Percentiles rank a stretch among this genome's conserved stretches.
Conservation (phyloP, 2,113 vertebrate genomes). For the Otis tarda region DNA sequence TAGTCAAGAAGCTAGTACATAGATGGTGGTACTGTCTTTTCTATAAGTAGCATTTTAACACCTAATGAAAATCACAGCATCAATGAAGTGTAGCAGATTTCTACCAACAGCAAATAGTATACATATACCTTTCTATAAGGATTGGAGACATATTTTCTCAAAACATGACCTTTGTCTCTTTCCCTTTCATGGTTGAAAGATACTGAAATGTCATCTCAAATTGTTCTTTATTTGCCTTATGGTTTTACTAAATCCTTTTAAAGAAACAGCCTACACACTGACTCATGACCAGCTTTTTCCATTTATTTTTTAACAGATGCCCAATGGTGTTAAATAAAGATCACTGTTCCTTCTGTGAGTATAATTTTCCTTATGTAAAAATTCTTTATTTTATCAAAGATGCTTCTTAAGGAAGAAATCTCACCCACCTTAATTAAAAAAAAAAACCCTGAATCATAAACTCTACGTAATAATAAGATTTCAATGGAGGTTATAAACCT, state of each 20-base stretch:
- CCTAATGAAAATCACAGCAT: not conserved
- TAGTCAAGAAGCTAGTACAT: not conserved
- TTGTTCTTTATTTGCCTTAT: not conserved
- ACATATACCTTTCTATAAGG: not conserved
- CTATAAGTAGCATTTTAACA: not conserved
- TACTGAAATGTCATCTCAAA: not conserved
- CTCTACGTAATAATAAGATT: not conserved
- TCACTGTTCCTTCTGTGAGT: not conserved
- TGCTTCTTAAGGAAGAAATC: not conserved
- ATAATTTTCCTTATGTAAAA: not conserved
- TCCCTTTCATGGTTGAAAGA: not conserved
- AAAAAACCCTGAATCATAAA: not conserved
- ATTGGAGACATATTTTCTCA: not conserved
- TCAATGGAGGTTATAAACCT: not conserved
- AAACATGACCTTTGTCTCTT: not conserved
- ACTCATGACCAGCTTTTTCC: slow-evolving; percentile 27
- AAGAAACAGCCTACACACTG: slow-evolving; percentile 37
- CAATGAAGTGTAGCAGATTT: not conserved
- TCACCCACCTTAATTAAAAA: not conserved
- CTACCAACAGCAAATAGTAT: not conserved
- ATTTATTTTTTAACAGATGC: slow-evolving; percentile 30
- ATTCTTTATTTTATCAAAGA: not conserved
- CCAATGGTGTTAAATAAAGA: not conserved
- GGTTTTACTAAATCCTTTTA: slow-evolving; percentile 22
- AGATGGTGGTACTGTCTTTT: not conserved